Evolutionary conservation across 1,140 invertebrate genomes (phyloP).

Genomic region (Drosophila ohnishii): DNA sequence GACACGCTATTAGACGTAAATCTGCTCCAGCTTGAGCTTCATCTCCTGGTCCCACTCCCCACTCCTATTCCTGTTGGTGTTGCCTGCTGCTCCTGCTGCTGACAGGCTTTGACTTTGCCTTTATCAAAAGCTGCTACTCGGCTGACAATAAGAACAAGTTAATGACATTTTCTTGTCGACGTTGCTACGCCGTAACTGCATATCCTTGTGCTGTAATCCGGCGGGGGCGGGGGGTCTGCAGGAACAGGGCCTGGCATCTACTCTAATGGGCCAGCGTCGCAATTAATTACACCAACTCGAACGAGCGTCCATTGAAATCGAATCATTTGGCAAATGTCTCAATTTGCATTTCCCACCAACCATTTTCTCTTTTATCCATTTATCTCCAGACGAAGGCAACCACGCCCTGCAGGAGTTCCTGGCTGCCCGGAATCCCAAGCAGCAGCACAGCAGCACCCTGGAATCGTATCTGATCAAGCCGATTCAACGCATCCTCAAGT

Average conservation of each 20-base stretch:
- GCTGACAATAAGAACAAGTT: slow-evolving; percentile 79
- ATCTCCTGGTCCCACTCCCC: neutral
- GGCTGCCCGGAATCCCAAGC: slow-evolving; percentile 95
- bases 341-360: slow-evolving; percentile 57
- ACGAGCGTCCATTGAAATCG: slow-evolving; percentile 69
- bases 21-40: slow-evolving; percentile 36
- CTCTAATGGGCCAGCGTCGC: slow-evolving; percentile 53
- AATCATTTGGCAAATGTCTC: slow-evolving; percentile 76
- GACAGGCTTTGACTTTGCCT: slow-evolving; percentile 74
- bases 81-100: slow-evolving; percentile 35
- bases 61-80: slow-evolving; percentile 1
- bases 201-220: slow-evolving; percentile 43
- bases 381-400: slow-evolving; percentile 94
- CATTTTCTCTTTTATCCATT: slow-evolving; percentile 13
- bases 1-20: slow-evolving; percentile 72
- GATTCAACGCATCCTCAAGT: slow-evolving; percentile 99
- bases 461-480: slow-evolving; percentile 99
- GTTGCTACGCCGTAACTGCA: slow-evolving; percentile 55
- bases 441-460: slow-evolving; percentile 97
- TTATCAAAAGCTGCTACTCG: slow-evolving; percentile 71
- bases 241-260: neutral
- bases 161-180: slow-evolving; percentile 80
- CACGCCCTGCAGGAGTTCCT: slow-evolving; percentile 97
- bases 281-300: slow-evolving; percentile 72
- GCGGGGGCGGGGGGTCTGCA: neutral